Base-by-base conservation (phyloP, 2,888 invertebrate species). In the Tenthredo distinguenda region DNA sequence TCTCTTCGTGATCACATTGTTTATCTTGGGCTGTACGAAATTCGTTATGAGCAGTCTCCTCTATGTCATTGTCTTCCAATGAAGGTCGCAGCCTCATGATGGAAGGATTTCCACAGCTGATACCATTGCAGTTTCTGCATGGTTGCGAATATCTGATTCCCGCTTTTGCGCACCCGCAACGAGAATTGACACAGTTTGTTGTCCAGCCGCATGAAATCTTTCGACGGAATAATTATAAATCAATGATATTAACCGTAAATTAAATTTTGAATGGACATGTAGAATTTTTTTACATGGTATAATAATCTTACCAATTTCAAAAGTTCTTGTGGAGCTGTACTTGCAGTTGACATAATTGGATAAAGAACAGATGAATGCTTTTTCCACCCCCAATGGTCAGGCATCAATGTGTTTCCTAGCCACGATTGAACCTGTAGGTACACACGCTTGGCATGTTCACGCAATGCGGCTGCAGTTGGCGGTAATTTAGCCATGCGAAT, bases 111-210 rank as follows among this genome's bases (percentile, higher is more conserved):
- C 12, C 37, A 37, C 86, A 86, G 62, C 43, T 62, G 15, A 81
- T 43, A 26, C 81, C 86, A 72, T 43, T 84, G 72, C 86, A 87
- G 34, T 87, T 55, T 82, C 82, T 85, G 82, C 86, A 87, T 3
- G 85, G 40, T 47, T 31, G 18, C n/a, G 81, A 71, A 68, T 86
- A 87, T 40, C 31, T 15, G 26, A 86, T 65, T 65, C 86, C 87
- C 18, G 77, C 58, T 40, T 85, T 87, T 34, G 76, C 86, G 34
- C 87, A 87, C n/a, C 71, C 68, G 77, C 84, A 86, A 6, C 84
- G 84, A 72, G 72, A 72, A 15, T 2, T 72, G 40, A 5, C 15
- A 72, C 72, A 72, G 5, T 72, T 2, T 31, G 72, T 72, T 40
- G 72, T 72, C 7, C 72, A 72, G n/a, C 72, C 6, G 15, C 37